These are phyloP conservation scores for Megaceryle alcyon DNA, from an alignment of 2,797 vertebrate genomes.

Conservation along the genomic window DNA sequence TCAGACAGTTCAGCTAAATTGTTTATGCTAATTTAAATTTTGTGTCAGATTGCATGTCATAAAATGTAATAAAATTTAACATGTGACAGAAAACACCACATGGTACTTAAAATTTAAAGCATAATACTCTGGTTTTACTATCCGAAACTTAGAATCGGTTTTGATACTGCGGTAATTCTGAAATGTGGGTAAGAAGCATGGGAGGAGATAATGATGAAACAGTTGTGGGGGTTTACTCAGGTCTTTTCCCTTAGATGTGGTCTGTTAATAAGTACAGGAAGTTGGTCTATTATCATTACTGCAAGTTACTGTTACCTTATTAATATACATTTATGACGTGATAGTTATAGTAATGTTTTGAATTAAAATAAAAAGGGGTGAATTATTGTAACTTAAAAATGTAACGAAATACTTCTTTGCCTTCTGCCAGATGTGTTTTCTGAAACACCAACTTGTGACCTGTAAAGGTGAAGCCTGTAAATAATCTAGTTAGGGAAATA, in stretches of 20 bases:
- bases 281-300: not conserved
- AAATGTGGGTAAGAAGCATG: not conserved
- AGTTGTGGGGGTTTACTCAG: not conserved
- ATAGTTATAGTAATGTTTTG: not conserved
- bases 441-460: not conserved
- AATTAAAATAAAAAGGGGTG: not conserved
- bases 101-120: slow-evolving; percentile 24
- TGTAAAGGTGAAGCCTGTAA: not conserved
- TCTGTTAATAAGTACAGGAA: not conserved
- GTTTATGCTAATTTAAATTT: slow-evolving; percentile 19
- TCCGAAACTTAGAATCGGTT: not conserved
- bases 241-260: not conserved
- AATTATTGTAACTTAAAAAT: not conserved
- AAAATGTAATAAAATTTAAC: slow-evolving; percentile 29
- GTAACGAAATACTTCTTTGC: not conserved
- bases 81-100: not conserved
- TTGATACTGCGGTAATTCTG: not conserved
- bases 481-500: not conserved
- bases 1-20: slow-evolving; percentile 2
- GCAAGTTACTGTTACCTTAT: not conserved
- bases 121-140: not conserved
- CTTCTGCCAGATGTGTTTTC: not conserved
- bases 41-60: not conserved
- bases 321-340: not conserved
- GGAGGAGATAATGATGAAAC: not conserved